Conservation (phyloP, 2,797 vertebrate genomes). For the Bryconaethiops microstoma region DNA sequence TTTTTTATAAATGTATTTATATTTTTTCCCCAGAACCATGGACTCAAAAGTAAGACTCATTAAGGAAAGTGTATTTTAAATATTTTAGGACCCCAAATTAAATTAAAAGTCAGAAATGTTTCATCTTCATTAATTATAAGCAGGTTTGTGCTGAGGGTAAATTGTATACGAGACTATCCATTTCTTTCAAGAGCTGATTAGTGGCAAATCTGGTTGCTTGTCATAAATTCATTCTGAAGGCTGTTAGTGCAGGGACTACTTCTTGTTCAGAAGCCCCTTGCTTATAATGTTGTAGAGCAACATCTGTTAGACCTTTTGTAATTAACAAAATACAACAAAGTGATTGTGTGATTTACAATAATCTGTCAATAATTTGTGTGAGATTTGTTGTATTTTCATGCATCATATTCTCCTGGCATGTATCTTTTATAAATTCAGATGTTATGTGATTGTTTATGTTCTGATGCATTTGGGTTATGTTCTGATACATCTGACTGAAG, state of each 20-base stretch:
- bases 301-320: constrained; percentile 58
- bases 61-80: background rate
- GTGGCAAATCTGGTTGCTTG: background rate
- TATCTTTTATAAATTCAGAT: constrained; percentile 25
- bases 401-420: constrained; percentile 26
- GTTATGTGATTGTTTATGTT: constrained; percentile 59
- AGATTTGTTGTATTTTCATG: constrained; percentile 3
- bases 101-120: too few relatives aligned
- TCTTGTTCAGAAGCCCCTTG: constrained; percentile 41
- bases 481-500: too few relatives aligned
- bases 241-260: constrained; percentile 31
- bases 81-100: background rate
- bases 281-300: constrained; percentile 43
- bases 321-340: constrained; percentile 59
- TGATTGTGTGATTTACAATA: constrained; percentile 47
- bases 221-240: background rate
- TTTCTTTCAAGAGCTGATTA: background rate
- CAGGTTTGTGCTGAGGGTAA: background rate
- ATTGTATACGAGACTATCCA: background rate
- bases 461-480: constrained; percentile 22
- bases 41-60: too few relatives aligned
- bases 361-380: constrained; percentile 30
- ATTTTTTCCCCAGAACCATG: too few relatives aligned
- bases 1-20: too few relatives aligned
- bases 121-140: background rate